These are phyloP conservation scores for Periophthalmodon schlosseri DNA, from an alignment of 2,113 vertebrate genomes.

Conservation along the genomic window DNA sequence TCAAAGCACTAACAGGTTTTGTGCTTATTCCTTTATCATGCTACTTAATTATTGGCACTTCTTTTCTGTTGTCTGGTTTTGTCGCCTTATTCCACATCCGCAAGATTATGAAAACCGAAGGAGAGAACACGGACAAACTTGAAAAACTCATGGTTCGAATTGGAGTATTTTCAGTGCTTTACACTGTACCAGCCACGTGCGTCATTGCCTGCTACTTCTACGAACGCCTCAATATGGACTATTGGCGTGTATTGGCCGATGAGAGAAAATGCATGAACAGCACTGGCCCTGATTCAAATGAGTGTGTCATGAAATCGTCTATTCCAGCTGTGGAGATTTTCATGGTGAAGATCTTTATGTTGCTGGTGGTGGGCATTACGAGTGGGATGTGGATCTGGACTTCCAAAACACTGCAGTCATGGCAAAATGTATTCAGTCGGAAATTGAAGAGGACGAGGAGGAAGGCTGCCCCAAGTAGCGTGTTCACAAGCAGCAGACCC, in stretches of 20 bases:
- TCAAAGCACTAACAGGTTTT: constrained; percentile 90
- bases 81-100: constrained; percentile 97
- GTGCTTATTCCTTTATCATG: constrained; percentile 93
- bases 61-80: constrained; percentile 93
- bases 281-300: constrained; percentile 76
- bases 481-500: constrained; percentile 83
- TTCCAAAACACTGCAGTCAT: constrained; percentile 95
- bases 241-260: constrained; percentile 85
- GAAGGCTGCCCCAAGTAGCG: constrained; percentile 83
- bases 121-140: constrained; percentile 95
- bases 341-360: constrained; percentile 97
- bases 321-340: constrained; percentile 95
- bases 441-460: constrained; percentile 85
- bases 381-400: constrained; percentile 99
- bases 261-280: constrained; percentile 83
- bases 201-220: constrained; percentile 98
- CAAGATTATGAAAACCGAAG: constrained; percentile 94
- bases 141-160: constrained; percentile 98
- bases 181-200: constrained; percentile 94
- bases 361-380: constrained; percentile 95
- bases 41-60: constrained; percentile 92
- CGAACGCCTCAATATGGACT: constrained; percentile 92
- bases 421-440: constrained; percentile 92
- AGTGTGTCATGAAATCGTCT: constrained; percentile 89
- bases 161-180: constrained; percentile 93